A percentile compares a stretch with the other conserved stretches of the same genome.
Conservation (phyloP, 2,113 vertebrate genomes). For the Macaca mulatta region DNA sequence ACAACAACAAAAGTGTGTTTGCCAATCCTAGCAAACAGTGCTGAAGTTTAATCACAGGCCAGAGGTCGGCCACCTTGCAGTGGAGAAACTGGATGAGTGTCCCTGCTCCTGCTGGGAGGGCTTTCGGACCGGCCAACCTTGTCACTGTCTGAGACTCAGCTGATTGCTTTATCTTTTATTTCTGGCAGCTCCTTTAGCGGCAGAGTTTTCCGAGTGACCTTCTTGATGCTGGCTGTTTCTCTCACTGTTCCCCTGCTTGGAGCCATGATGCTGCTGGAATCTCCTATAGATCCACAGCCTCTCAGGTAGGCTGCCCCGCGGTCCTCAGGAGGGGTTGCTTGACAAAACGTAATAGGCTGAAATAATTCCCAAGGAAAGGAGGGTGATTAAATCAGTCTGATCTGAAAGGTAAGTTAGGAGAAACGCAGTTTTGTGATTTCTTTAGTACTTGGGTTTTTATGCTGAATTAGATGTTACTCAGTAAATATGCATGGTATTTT, state of each 20-base stretch:
- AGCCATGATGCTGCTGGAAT: constrained; percentile 91
- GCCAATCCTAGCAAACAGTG: not conserved
- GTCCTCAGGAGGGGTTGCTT: not conserved
- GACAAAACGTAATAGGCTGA: not conserved
- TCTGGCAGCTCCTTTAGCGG: constrained; percentile 92
- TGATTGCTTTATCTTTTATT: constrained; percentile 43
- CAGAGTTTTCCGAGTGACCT: constrained; percentile 93
- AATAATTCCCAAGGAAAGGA: not conserved
- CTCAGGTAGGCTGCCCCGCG: constrained; percentile 86
- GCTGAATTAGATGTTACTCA: constrained; percentile 10
- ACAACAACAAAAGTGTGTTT: not conserved
- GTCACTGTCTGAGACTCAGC: not conserved
- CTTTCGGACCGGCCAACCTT: not conserved
- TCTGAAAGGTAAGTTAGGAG: not conserved
- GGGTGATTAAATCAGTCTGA: not conserved
- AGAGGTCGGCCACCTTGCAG: not conserved
- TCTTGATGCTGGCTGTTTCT: constrained; percentile 87
- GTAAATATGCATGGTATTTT: not conserved
- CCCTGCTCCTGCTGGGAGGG: not conserved
- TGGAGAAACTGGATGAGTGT: not conserved
- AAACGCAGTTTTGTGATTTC: not conserved
- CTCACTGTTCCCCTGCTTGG: constrained; percentile 89
- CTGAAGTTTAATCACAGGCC: not conserved
- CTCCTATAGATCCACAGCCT: constrained; percentile 92
- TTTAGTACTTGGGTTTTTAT: not conserved